Evolutionary conservation across 2,888 invertebrate species (phyloP).

Genomic region (Temnothorax unifasciatus): DNA sequence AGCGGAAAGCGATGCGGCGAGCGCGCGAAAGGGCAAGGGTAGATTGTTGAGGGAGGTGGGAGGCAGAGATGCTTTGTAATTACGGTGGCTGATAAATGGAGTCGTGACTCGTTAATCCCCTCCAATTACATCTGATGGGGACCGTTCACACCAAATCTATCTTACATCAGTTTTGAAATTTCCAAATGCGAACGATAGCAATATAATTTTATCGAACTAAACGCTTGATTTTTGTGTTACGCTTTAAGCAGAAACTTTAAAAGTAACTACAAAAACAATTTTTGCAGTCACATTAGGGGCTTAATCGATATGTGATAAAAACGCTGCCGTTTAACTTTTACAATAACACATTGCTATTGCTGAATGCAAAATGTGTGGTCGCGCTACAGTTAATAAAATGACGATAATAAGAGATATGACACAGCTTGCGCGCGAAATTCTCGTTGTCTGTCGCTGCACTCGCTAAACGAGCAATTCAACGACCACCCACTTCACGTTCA

Average conservation of each 20-base stretch:
- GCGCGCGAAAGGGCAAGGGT: constrained; percentile 70
- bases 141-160: constrained; percentile 79
- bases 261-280: neutral
- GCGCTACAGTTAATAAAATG: constrained; percentile 57
- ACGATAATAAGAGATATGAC: constrained; percentile 35
- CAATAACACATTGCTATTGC: neutral
- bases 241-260: neutral
- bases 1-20: constrained; percentile 75
- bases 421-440: constrained; percentile 66
- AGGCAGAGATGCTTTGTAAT: constrained; percentile 83
- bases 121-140: constrained; percentile 84
- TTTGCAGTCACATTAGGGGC: neutral
- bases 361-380: constrained; percentile 63
- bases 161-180: constrained; percentile 77
- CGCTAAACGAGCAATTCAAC: constrained; percentile 72
- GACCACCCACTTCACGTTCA: constrained; percentile 83
- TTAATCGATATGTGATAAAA: neutral
- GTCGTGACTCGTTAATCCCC: constrained; percentile 85
- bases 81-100: constrained; percentile 85
- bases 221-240: neutral
- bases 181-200: constrained; percentile 18
- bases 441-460: constrained; percentile 72
- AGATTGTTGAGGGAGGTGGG: constrained; percentile 67
- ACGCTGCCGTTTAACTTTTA: neutral
- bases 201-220: constrained; percentile 6